Evolutionary conservation across 2,888 invertebrate genomes (phyloP).

Genomic region (Bombylius major): DNA sequence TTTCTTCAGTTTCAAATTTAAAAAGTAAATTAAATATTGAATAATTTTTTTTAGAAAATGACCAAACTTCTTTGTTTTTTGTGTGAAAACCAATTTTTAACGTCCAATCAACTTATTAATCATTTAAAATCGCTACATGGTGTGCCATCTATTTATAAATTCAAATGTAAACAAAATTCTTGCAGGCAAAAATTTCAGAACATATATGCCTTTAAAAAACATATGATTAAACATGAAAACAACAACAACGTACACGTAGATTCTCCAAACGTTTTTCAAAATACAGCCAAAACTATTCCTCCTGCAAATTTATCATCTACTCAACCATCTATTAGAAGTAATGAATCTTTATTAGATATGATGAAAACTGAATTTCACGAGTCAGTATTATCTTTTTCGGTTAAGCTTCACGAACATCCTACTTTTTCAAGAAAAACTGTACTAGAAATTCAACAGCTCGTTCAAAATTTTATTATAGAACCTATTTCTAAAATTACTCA

Average conservation of each 20-base stretch:
- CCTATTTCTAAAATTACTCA: background rate
- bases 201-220: background rate
- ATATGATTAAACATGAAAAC: background rate
- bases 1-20: no score
- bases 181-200: background rate
- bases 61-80: background rate
- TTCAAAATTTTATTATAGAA: background rate
- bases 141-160: background rate
- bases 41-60: background rate
- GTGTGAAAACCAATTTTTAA: background rate
- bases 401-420: background rate
- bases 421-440: background rate
- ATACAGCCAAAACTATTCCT: background rate
- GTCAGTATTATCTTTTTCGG: background rate
- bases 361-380: background rate
- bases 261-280: background rate
- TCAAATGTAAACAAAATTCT: background rate
- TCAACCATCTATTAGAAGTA: background rate
- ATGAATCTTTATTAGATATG: background rate
- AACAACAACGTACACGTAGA: no score
- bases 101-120: background rate
- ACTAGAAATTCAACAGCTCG: background rate
- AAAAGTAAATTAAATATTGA: background rate
- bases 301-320: background rate
- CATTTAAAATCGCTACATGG: background rate